Percentiles rank a stretch among this genome's conserved stretches.
Conservation (phyloP, 2,797 vertebrate species). For the Dromococcyx pavoninus region DNA sequence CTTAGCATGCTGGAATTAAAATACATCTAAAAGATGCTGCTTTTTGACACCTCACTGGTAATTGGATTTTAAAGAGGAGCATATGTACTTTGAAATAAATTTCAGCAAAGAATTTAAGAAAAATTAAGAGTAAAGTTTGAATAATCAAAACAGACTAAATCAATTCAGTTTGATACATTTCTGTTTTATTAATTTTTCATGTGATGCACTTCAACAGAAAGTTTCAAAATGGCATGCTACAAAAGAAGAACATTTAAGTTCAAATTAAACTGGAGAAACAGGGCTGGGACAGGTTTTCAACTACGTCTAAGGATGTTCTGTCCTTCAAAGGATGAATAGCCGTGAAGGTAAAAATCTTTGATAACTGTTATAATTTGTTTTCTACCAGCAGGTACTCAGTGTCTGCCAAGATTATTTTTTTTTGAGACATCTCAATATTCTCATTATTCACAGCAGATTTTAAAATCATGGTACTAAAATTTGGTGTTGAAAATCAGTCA, state of each 20-base stretch:
- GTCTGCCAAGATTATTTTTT: not conserved
- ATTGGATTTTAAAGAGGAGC: not conserved
- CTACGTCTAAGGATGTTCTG: too few relatives aligned
- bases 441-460: too few relatives aligned
- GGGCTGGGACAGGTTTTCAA: not conserved
- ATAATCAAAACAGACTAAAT: not conserved
- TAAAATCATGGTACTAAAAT: too few relatives aligned
- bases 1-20: not conserved
- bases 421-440: not conserved
- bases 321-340: not conserved
- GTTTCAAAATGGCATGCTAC: too few relatives aligned
- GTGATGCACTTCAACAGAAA: not conserved
- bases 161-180: not conserved
- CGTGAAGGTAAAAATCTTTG: not conserved
- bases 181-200: not conserved
- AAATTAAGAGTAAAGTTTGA: not conserved
- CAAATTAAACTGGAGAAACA: not conserved
- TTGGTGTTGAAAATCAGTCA: too few relatives aligned
- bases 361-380: not conserved
- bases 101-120: not conserved
- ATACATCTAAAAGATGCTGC: not conserved
- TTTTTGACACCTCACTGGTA: not conserved
- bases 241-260: not conserved
- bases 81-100: not conserved
- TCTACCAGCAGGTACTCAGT: not conserved